A percentile compares a stretch with the other conserved stretches of the same genome.
Evolutionary conservation across 2,797 vertebrate species (phyloP).

Genomic region (Perodicticus potto): DNA sequence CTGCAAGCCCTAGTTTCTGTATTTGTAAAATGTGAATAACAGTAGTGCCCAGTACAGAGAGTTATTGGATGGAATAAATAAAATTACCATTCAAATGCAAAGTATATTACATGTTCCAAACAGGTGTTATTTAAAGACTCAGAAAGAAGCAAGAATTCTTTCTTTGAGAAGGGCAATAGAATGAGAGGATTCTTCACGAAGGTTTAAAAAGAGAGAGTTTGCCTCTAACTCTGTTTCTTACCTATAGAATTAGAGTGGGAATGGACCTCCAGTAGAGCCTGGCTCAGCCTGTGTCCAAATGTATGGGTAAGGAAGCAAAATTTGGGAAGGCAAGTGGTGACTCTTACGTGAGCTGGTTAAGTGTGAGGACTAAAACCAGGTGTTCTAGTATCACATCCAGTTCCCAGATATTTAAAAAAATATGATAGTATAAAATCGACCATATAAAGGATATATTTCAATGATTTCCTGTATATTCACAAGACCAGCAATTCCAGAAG

Average conservation of each 20-base stretch:
- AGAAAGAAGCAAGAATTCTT: background rate
- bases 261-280: background rate
- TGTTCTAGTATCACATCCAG: background rate
- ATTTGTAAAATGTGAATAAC: background rate
- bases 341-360: background rate
- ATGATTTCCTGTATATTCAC: background rate
- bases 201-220: background rate
- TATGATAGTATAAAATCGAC: background rate
- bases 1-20: background rate
- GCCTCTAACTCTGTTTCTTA: conserved; percentile 6
- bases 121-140: background rate
- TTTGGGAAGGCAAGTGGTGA: background rate
- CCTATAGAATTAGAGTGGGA: background rate
- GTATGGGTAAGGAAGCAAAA: background rate
- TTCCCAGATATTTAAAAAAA: background rate
- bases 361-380: background rate
- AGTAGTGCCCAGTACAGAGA: background rate
- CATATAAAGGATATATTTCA: background rate
- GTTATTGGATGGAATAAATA: conserved; percentile 25
- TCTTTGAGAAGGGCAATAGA: conserved; percentile 15
- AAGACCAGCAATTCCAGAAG: background rate
- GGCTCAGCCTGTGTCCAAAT: background rate
- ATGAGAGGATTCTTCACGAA: background rate
- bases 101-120: background rate
- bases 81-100: conserved; percentile 13